Conservation (phyloP, 1,140 invertebrate species). For the Lordiphosa mommai region DNA sequence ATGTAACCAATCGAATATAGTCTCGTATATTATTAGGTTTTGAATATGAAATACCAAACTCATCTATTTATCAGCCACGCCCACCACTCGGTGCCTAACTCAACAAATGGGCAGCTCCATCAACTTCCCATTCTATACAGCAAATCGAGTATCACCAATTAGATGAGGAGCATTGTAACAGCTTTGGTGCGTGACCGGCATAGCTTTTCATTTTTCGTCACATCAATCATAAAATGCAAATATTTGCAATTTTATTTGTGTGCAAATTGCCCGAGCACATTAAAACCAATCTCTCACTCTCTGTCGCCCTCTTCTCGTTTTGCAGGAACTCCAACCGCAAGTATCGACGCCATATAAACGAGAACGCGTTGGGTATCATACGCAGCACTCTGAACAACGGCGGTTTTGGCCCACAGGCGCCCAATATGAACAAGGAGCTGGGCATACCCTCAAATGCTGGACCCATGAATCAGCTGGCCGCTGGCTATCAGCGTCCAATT, state of each 20-base stretch:
- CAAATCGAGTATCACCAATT: background rate
- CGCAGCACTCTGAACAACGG: slow-evolving; percentile 69
- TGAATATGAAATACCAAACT: no score
- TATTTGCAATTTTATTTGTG: slow-evolving; percentile 74
- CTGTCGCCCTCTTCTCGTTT: slow-evolving; percentile 11
- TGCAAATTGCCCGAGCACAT: slow-evolving; percentile 52
- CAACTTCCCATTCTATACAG: no score
- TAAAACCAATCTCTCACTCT: slow-evolving; percentile 17
- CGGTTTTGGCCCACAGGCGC: slow-evolving; percentile 73
- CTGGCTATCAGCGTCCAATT: slow-evolving; percentile 72
- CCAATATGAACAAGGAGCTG: slow-evolving; percentile 71
- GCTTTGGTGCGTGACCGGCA: slow-evolving; percentile 54
- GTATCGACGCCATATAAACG: slow-evolving; percentile 74
- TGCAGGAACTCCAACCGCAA: slow-evolving; percentile 72
- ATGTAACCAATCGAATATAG: no score
- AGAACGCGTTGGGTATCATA: slow-evolving; percentile 70
- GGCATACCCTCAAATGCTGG: slow-evolving; percentile 72
- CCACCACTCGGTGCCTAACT: no score
- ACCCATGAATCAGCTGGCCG: slow-evolving; percentile 72
- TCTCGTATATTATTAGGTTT: no score
- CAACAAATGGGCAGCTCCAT: no score
- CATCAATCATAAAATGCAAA: slow-evolving; percentile 78
- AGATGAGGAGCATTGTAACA: background rate
- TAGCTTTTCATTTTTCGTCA: slow-evolving; percentile 41
- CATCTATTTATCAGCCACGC: no score